Evolutionary conservation across 2,113 vertebrate genomes (phyloP), one percentile per base, ranked within the genome.

Genomic region (Phoxinus phoxinus): DNA sequence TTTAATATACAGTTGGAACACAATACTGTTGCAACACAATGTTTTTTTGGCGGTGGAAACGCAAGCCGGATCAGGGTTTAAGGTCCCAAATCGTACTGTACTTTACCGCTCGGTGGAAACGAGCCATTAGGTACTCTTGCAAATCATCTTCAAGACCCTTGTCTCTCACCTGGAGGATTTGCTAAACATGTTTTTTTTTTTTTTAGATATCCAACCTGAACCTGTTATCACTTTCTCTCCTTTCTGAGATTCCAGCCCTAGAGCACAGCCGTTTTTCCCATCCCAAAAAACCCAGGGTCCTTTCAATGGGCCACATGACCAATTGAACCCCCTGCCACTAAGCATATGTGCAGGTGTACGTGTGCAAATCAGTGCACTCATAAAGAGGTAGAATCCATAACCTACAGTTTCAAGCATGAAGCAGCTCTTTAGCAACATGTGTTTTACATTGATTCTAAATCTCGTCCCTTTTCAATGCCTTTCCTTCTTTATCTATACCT

Each of bases 401-500:
- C n/a, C 78, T 80, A 15, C 41, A 63, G 76, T n/a, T 65, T 63
- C 10, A 63, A 41, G 58, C n/a, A 63, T 15, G 12, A 48, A 25
- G 71, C 12, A 73, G 5, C 71, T 46, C 12, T 41, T 48, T 17
- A 74, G 6, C 37, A 73, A 73, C 71, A 25, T 27, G 8, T 46
- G 23, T 63, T 80, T 63, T 15, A 80, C 56, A 80, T 19, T 11
- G 9, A 59, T n/a, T 37, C 27, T 21, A 75, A 84, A 74, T 75
- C 71, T 84, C 21, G 25, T 73, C 17, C 48, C 23, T 58, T 44
- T 84, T 21, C n/a, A 0, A 73, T 58, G 37, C 17, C 32, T 41
- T n/a, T 75, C 65, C 41, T n/a, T 58, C 84, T 85, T 30, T n/a
- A 41, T 65, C 23, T 27, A 7, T 76, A 48, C 25, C 32, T 59